Evolutionary conservation across 2,113 vertebrate species (phyloP).

Genomic region (Channa maculata): DNA sequence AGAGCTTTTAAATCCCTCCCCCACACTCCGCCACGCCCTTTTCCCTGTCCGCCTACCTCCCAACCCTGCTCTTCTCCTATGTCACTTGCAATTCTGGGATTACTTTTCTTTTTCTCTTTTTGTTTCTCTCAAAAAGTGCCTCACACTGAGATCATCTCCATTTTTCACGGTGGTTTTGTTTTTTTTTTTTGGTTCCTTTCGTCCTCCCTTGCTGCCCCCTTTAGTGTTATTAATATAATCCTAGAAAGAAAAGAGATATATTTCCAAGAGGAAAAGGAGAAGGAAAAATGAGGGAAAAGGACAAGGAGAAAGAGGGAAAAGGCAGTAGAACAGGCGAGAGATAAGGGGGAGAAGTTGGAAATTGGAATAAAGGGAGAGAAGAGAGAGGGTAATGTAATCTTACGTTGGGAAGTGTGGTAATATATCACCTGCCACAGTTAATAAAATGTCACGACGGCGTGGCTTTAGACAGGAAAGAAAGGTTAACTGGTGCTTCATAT

Average conservation of each 20-base stretch:
- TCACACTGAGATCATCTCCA: constrained; percentile 31
- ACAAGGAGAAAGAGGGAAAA: constrained; percentile 15
- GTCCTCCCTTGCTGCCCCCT: constrained; percentile 2
- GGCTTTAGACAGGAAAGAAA: constrained; percentile 70
- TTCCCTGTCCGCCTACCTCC: neutral
- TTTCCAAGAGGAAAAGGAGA: constrained; percentile 1
- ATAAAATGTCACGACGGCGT: constrained; percentile 74
- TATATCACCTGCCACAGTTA: constrained; percentile 80
- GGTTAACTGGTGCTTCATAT: constrained; percentile 80
- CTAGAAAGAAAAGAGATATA: constrained; percentile 1
- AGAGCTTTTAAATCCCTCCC: constrained; percentile 11
- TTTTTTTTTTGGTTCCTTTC: neutral
- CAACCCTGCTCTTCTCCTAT: constrained; percentile 26
- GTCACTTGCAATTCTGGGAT: constrained; percentile 28
- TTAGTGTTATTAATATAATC: constrained; percentile 57
- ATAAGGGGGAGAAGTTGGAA: constrained; percentile 35
- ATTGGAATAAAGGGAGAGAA: constrained; percentile 42
- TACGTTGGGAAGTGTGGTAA: constrained; percentile 70
- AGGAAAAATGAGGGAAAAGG: neutral
- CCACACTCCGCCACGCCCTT: neutral
- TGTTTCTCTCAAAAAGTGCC: constrained; percentile 24
- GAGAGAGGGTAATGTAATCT: constrained; percentile 73
- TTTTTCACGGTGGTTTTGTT: neutral
- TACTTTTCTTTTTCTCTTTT: constrained; percentile 7
- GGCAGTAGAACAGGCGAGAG: constrained; percentile 15